These are phyloP conservation scores for Gadus chalcogrammus DNA, from an alignment of 2,113 vertebrate genomes.

Conservation along the genomic window DNA sequence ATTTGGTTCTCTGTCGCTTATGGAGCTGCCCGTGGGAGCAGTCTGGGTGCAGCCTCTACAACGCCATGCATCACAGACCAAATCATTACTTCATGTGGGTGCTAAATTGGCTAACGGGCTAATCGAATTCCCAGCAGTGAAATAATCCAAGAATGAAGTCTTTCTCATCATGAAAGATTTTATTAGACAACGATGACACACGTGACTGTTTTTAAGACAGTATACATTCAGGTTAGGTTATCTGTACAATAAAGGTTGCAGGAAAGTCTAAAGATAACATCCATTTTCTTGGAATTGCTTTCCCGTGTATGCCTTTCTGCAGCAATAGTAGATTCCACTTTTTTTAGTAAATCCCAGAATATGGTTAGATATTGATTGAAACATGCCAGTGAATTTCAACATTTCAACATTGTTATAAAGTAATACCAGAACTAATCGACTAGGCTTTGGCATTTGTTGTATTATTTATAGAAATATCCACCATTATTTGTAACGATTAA, in stretches of 20 bases:
- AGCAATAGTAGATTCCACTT: constrained; percentile 12
- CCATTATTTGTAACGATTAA: too few species aligned
- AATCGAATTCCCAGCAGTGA: constrained; percentile 7
- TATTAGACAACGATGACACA: constrained; percentile 71
- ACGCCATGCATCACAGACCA: too few species aligned
- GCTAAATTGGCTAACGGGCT: too few species aligned
- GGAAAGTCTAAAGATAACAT: constrained; percentile 21
- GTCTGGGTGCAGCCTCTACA: too few species aligned
- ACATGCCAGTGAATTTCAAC: background rate
- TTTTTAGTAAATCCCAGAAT: background rate
- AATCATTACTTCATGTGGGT: too few species aligned
- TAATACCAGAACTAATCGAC: background rate
- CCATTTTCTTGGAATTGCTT: constrained; percentile 7
- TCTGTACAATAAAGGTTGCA: constrained; percentile 59
- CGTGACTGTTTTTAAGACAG: constrained; percentile 63
- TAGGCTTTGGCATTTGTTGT: too few species aligned
- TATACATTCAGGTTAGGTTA: constrained; percentile 72
- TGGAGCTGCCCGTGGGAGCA: too few species aligned
- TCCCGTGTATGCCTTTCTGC: constrained; percentile 11
- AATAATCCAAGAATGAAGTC: constrained; percentile 28
- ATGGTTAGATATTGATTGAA: background rate
- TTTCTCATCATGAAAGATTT: constrained; percentile 54
- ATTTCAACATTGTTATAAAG: background rate
- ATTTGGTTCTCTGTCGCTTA: too few species aligned
- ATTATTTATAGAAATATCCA: too few species aligned